These are phyloP conservation scores for Cacoxenus indagator DNA, from an alignment of 2,888 invertebrate species.

Conservation along the genomic window DNA sequence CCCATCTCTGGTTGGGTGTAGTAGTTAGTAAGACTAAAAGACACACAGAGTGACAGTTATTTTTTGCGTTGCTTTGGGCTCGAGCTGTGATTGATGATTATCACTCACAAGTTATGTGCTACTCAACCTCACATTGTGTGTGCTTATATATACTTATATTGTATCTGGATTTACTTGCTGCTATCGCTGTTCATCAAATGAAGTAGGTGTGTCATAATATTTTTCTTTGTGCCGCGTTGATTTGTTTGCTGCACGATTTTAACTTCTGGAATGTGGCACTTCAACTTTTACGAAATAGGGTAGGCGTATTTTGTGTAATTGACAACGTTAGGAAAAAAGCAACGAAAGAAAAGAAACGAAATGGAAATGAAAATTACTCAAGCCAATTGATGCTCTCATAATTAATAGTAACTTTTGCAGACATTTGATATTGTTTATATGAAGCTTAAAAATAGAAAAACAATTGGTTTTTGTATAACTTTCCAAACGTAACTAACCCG, in stretches of 20 bases:
- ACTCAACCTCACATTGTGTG: not conserved
- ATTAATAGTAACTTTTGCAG: too few species aligned
- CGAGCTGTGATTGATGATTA: constrained; percentile 56
- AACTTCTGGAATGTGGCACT: not conserved
- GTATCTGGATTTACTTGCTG: not conserved
- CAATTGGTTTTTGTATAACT: too few species aligned
- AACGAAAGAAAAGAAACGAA: not conserved
- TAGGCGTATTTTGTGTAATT: not conserved
- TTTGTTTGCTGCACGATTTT: constrained; percentile 35
- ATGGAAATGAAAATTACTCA: constrained; percentile 25
- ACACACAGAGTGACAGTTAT: not conserved
- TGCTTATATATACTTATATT: not conserved
- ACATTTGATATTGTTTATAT: too few species aligned
- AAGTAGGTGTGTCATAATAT: constrained; percentile 58
- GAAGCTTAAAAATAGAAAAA: too few species aligned
- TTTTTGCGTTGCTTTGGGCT: constrained; percentile 29
- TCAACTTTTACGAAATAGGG: not conserved
- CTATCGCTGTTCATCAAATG: constrained; percentile 45
- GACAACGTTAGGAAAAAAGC: not conserved
- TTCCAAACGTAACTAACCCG: too few species aligned
- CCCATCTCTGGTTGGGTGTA: not conserved
- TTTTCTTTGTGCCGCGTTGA: constrained; percentile 24
- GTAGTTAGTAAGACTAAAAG: not conserved
- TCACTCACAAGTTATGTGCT: constrained; percentile 45
- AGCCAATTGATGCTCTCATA: too few species aligned